Conservation (phyloP, 53 echinoderm and acorn worm genomes). For the Temnopleurus reevesii region DNA sequence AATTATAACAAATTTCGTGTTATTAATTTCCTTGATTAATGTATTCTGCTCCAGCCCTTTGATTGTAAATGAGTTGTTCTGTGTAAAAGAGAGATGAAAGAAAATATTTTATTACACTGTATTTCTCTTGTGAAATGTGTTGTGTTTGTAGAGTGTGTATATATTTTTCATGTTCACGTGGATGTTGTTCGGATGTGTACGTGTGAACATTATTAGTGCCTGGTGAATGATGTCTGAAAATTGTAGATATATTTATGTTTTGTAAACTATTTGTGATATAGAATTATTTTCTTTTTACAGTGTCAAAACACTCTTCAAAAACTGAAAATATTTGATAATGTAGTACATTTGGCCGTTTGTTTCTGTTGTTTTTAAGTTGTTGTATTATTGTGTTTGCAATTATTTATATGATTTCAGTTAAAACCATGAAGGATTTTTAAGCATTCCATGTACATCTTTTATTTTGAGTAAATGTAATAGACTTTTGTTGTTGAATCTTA, state of each 20-base stretch:
- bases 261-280: not conserved
- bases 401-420: conserved; percentile 1
- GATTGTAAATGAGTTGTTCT: not conserved
- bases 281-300: not conserved
- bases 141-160: not conserved
- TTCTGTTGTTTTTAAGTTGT: too few species aligned
- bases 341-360: too few species aligned
- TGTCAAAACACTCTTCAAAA: not conserved
- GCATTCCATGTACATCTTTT: conserved; percentile 34
- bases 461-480: not conserved
- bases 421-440: not conserved
- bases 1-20: not conserved
- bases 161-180: not conserved
- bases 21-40: not conserved
- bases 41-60: not conserved
- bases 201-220: conserved; percentile 26
- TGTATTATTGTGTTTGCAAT: conserved; percentile 27
- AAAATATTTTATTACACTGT: conserved; percentile 35
- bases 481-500: not conserved
- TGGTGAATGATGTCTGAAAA: not conserved
- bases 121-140: not conserved
- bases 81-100: conserved; percentile 1
- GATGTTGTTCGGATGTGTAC: not conserved
- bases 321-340: not conserved
- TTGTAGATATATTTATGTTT: conserved; percentile 42